A percentile compares a stretch with the other conserved stretches of the same genome.
Conservation (phyloP, 1,140 invertebrate species). For the Tribolium madens region DNA sequence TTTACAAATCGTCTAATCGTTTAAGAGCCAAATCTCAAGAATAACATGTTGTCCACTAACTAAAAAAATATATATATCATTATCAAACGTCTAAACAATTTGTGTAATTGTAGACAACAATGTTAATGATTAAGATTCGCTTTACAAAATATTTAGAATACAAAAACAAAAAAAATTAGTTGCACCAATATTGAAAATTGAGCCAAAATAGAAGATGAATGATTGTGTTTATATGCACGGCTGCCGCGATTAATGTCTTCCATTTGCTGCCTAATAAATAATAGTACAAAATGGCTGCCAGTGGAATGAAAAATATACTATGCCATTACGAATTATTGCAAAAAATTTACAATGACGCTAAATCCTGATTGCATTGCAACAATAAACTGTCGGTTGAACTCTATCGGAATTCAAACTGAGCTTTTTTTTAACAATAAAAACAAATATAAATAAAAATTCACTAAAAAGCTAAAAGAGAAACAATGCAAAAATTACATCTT, state of each 20-base stretch:
- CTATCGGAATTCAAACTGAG: constrained; percentile 15
- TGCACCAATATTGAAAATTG: constrained; percentile 56
- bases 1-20: constrained; percentile 61
- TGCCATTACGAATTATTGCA: constrained; percentile 47
- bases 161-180: constrained; percentile 40
- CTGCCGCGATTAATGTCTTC: constrained; percentile 37
- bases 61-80: constrained; percentile 63
- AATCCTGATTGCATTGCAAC: constrained; percentile 45
- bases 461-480: constrained; percentile 56
- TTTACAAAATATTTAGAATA: constrained; percentile 38
- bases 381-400: constrained; percentile 46
- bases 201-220: constrained; percentile 33
- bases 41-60: constrained; percentile 52
- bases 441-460: constrained; percentile 51
- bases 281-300: constrained; percentile 51
- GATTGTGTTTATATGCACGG: constrained; percentile 28
- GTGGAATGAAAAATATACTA: constrained; percentile 56
- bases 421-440: constrained; percentile 40
- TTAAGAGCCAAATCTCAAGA: constrained; percentile 51
- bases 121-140: constrained; percentile 50
- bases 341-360: constrained; percentile 25
- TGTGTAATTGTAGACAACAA: constrained; percentile 58
- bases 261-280: constrained; percentile 52
- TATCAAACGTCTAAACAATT: constrained; percentile 59
- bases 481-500: constrained; percentile 57